A percentile compares a stretch with the other conserved stretches of the same genome.
Conservation (phyloP, 2,113 vertebrate genomes). For the Eublepharis macularius region DNA sequence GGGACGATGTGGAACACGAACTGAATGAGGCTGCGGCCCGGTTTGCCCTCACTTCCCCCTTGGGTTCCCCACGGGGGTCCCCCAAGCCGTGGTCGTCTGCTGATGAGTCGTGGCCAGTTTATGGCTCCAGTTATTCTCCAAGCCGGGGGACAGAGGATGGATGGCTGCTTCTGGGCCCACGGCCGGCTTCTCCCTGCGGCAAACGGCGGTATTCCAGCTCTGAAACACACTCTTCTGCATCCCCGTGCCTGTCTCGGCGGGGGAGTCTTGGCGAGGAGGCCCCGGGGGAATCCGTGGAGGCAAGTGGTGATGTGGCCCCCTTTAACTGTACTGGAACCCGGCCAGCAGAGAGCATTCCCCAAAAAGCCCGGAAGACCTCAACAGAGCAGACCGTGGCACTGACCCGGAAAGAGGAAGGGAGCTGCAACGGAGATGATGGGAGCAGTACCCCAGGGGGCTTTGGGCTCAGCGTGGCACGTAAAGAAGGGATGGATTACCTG, state of each 20-base stretch:
- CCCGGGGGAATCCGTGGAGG: constrained; percentile 60
- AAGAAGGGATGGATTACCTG: constrained; percentile 91
- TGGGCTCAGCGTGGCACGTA: constrained; percentile 67
- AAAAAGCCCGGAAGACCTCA: constrained; percentile 90
- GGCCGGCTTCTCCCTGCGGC: constrained; percentile 87
- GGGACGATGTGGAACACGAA: constrained; percentile 86
- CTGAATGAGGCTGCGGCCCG: constrained; percentile 82
- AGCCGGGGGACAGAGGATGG: constrained; percentile 63
- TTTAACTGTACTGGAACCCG: constrained; percentile 54
- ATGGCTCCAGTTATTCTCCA: constrained; percentile 50
- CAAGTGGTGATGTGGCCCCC: constrained; percentile 55
- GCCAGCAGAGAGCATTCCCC: constrained; percentile 80
- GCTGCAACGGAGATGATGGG: constrained; percentile 64
- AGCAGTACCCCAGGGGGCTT: background rate
- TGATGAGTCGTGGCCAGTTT: constrained; percentile 61
- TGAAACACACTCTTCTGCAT: constrained; percentile 65
- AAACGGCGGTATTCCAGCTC: constrained; percentile 83
- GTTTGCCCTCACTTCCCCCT: constrained; percentile 79
- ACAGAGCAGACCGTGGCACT: constrained; percentile 79
- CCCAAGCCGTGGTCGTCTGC: constrained; percentile 65
- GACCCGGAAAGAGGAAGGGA: constrained; percentile 61
- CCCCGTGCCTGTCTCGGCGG: constrained; percentile 83
- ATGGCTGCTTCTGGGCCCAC: constrained; percentile 70
- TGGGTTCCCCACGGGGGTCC: constrained; percentile 69
- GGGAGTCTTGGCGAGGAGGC: constrained; percentile 87